Base-by-base conservation (phyloP, 2,797 vertebrate genomes). In the Ctenopoma multispine region DNA sequence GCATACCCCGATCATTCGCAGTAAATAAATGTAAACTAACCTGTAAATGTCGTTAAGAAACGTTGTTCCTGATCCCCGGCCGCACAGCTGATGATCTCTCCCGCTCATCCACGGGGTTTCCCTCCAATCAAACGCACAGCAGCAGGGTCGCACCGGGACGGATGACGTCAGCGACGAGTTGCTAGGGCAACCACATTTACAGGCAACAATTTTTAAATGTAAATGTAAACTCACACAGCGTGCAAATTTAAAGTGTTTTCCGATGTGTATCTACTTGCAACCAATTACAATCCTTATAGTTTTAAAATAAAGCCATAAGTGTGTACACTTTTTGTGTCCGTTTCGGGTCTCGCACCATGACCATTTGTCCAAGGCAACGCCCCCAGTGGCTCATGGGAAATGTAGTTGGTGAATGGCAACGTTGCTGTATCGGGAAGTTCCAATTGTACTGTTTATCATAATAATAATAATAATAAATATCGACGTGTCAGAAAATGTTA, bases 101-200 rank as follows among this genome's bases (percentile, higher is more conserved):
- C 85, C 87, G 89, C 92, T 91, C 90, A 90, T 95, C 93, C 95
- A 96, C 96, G 96, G 97, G 96, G 96, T 96, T 97, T 98, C 96
- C 94, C 95, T 95, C 95, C 95, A 96, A 96, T 97, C 95, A 95
- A 90, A 94, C 92, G 84, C 92, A 87, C 92, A 91, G 92, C 86
- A 94, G 95, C 96, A 96, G 95, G 96, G 96, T 95, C 94, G 87
- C 92, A 87, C 93, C 88, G 91, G 94, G 93, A 93, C 92, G 86
- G 80, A 57, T 97, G 96, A 97, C 97, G 96, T 97, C 96, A 96
- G 56, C 49, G 12, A 0, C 90, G 57, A 78, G 96, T 94, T 94
- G 92, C 96, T 92, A 91, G 81, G 95, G 95, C 93, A 95, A 97
- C 96, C 86, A 78, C 4, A 51, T 77, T 78, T 46, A 17, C 38